Evolutionary conservation across 2,888 invertebrate genomes (phyloP), one percentile per base, ranked within the genome.

Genomic region (Lasioglossum calceatum): DNA sequence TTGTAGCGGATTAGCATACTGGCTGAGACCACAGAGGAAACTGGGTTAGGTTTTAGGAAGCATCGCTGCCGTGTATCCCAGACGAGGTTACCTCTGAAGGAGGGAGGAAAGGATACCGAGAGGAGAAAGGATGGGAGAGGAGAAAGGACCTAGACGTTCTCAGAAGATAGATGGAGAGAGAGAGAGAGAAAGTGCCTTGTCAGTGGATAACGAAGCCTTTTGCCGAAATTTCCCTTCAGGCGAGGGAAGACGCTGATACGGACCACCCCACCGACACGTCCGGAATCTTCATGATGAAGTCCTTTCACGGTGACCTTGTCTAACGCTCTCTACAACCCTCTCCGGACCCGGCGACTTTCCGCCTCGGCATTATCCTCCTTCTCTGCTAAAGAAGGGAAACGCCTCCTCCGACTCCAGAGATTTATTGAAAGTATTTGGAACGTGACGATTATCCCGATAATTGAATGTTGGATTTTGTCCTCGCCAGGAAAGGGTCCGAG

Each of bases 1-100:
- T 88, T 90, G 90, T 87, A 87, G 85, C 85, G 88, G 92, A 93
- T 93, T 93, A 92, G 92, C 92, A 93, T 92, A 93, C 87, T 90
- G 87, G 87, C 89, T 54, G 81, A 83, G 87, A 87, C 88, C 89
- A 87, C 84, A 88, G 88, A 88, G 88, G 92, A 92, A 92, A 92
- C 90, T 90, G 82, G 88, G 89, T 91, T 92, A 90, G 91, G 87
- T 90, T 92, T 92, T 88, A 86, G 88, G 82, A 82, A 89, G 86
- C 79, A 79, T 77, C 82, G 77, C 89, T 85, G 67, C 71, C 79
- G 72, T 74, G 79, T 61, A 85, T 84, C 75, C 73, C 39, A 76
- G 81, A 85, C 77, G 74, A 88, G 80, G 83, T 81, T 83, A 79
- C 39, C 64, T 19, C 32, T 47, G 19, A 47, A 76, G 78, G n/a